phyloP scores from a whole-genome alignment of 2,888 invertebrate species.

The Melanostoma mellinum region DNA sequence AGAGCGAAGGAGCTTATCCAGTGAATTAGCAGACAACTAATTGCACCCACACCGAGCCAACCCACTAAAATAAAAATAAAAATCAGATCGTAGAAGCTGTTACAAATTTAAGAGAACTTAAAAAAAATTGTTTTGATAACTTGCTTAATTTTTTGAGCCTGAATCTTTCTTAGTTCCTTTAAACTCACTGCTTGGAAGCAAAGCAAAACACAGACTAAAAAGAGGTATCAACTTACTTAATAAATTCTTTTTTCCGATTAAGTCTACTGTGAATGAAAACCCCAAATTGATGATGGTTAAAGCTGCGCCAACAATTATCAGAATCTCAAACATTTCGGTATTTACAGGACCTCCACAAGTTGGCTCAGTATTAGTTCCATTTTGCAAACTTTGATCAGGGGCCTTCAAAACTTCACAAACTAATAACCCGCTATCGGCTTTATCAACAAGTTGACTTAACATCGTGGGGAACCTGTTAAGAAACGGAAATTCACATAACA shows the following conservation, averaged over 20 bases:
- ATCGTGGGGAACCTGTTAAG: conserved; percentile 52
- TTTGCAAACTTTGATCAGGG: background rate
- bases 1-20: conserved; percentile 84
- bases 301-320: conserved; percentile 85
- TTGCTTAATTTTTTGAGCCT: no score
- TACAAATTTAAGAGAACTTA: no score
- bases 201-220: background rate
- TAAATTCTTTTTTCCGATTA: conserved; percentile 83
- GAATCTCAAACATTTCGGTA: conserved; percentile 84
- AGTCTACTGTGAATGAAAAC: conserved; percentile 84
- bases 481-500: background rate
- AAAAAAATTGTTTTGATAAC: no score
- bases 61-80: conserved; percentile 73
- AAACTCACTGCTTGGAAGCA: no score
- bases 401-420: background rate
- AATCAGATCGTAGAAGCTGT: background rate
- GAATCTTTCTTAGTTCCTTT: no score
- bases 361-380: background rate
- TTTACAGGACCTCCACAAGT: conserved; percentile 81
- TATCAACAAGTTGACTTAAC: conserved; percentile 50
- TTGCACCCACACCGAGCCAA: conserved; percentile 83
- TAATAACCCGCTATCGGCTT: conserved; percentile 79
- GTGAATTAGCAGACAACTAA: conserved; percentile 85
- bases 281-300: conserved; percentile 85
- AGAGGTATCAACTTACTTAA: conserved; percentile 77